Base-by-base conservation (phyloP, 2,113 vertebrate genomes). In the Oreochromis spilurus region DNA sequence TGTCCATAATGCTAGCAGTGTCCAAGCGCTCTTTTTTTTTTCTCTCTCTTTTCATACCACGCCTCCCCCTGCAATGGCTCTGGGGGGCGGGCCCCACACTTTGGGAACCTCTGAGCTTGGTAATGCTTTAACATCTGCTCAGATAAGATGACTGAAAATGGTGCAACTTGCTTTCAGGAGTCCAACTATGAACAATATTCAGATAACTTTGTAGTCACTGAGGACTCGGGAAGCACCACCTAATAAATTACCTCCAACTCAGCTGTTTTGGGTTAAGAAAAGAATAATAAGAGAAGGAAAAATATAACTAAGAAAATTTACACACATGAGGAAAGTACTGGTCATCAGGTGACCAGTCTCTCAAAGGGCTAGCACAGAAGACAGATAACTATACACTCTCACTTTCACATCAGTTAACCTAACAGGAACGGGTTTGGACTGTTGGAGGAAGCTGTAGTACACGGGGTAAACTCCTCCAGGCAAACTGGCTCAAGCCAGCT, bases 321-420 rank as follows among this genome's bases (percentile, higher is more conserved):
- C 13, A 70, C 62, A 70, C n/a, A 10, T 43, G 12, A 14, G 12
- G 5, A 70, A 9, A 43, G 65, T 70, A 70, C 5, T 16, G n/a
- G n/a, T 70, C 24, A 13, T 70, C 38, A 45, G 14, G 38, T 72
- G 21, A 45, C 0, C 12, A 43, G 2, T 43, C 43, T 50, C 0
- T 75, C 24, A 8, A 29, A 2, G 0, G 70, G 9, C 16, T 11
- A 19, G 43, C 40, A 29, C 0, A 48, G 21, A 19, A 48, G 24
- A 75, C 24, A 29, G 1, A 29, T 29, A 75, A 75, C 9, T 14
- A 75, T 29, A 48, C 21, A 72, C 40, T 10, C 21, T 72, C 43
- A 48, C 14, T 48, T 75, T 48, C 3, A 6, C 24, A 48, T 48
- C 67, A 9, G 4, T 75, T 75, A 29, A 6, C 6, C 17, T 48